Base-by-base conservation (phyloP, 2,113 vertebrate species). In the Chaenocephalus aceratus region DNA sequence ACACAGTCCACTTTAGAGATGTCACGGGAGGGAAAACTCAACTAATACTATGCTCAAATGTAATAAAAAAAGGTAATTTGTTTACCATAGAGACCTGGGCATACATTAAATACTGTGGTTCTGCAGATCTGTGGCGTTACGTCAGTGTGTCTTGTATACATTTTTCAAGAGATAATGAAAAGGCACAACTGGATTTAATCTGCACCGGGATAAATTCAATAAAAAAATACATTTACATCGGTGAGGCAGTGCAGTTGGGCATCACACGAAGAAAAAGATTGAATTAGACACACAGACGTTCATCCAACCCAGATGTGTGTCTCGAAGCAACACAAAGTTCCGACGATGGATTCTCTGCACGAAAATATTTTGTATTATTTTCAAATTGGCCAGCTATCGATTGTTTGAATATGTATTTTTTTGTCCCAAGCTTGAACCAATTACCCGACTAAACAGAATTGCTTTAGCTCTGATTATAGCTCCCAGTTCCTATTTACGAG, bases 241-340 rank as follows among this genome's bases (percentile, higher is more conserved):
- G 84, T 57, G 80, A 90, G 65, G 89, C 82, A 57, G 84, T 34
- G 73, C 85, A 86, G 83, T 92, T 73, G 80, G 66, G 90, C 84
- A 90, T 87, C 52, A 84, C 85, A 84, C 83, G 85, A 69, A 91
- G 83, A 77, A 79, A 84, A 63, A 74, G 85, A 88, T 83, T 83
- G 82, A 93, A 88, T 93, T 87, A 90, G 84, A 89, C 82, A 85
- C 90, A 82, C 83, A 85, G 67, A 79, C 61, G 15, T 85, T 94
- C 85, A 90, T 91, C 80, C 64, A 57, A 91, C 77, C 88, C 94
- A 94, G 93, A 94, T 94, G 91, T 76, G 57, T 75, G 87, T 91
- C 90, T 88, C 69, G 60, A 61, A 90, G 88, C 88, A 70, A 77
- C 59, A 72, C 5, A 82, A 21, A 45, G 62, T 64, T 77, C 80